These are phyloP conservation scores for Ferrisia virgata DNA, from an alignment of 2,888 invertebrate species.

Conservation along the genomic window DNA sequence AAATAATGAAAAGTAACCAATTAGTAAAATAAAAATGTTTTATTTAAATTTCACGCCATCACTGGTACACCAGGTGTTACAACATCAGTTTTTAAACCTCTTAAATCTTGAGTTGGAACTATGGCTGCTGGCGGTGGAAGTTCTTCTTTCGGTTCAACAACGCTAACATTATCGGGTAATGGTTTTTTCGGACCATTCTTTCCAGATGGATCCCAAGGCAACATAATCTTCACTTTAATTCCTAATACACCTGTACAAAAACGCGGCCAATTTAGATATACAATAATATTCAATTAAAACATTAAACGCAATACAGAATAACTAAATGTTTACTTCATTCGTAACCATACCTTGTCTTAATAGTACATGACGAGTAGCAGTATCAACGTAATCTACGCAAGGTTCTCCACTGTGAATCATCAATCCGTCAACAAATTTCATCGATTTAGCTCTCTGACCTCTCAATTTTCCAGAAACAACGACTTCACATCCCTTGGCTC, in stretches of 20 bases:
- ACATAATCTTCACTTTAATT: slow-evolving; percentile 95
- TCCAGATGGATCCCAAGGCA: slow-evolving; percentile 96
- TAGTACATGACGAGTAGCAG: slow-evolving; percentile 95
- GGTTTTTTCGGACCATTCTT: slow-evolving; percentile 97
- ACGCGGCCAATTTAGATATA: neutral
- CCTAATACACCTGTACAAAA: slow-evolving; percentile 57
- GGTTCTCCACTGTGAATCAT: slow-evolving; percentile 99
- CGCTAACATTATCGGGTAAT: slow-evolving; percentile 94
- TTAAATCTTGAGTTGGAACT: slow-evolving; percentile 59
- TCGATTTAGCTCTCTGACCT: slow-evolving; percentile 98
- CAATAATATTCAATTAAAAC: too few relatives aligned
- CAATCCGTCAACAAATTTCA: slow-evolving; percentile 99
- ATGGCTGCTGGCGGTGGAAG: slow-evolving; percentile 66
- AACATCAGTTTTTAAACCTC: slow-evolving; percentile 65
- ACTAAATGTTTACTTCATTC: neutral
- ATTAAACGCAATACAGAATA: too few relatives aligned
- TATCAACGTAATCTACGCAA: slow-evolving; percentile 96
- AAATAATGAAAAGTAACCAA: neutral
- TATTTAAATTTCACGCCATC: slow-evolving; percentile 48
- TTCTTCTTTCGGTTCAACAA: slow-evolving; percentile 97
- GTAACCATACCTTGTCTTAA: slow-evolving; percentile 85
- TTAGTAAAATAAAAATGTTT: neutral
- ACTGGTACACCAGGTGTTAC: slow-evolving; percentile 58
- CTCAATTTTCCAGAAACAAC: slow-evolving; percentile 98
- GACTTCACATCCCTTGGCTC: slow-evolving; percentile 95